phyloP scores from a whole-genome alignment of 2,797 vertebrate species.

The Xerus rutilus region DNA sequence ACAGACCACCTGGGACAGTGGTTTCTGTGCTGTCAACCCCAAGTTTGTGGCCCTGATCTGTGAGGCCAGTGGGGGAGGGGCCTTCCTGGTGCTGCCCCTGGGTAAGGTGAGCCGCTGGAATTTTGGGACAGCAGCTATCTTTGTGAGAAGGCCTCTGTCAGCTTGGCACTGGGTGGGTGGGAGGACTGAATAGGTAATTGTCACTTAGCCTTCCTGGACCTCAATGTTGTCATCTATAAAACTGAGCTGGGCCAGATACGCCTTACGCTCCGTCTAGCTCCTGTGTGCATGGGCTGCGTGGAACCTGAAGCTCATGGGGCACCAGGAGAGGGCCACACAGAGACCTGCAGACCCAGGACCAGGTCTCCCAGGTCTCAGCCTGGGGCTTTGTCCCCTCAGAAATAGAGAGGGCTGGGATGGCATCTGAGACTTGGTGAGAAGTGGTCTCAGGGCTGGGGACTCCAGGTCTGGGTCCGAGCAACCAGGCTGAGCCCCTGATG shows the following conservation, averaged over 20 bases:
- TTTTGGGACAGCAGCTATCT: background rate
- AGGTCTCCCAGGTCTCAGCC: background rate
- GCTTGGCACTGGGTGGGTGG: background rate
- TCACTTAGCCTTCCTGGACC: background rate
- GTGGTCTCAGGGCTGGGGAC: background rate
- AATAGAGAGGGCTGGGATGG: background rate
- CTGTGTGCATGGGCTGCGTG: background rate
- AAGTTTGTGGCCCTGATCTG: conserved; percentile 96
- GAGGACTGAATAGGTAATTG: background rate
- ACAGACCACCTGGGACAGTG: conserved; percentile 97
- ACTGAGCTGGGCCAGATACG: background rate
- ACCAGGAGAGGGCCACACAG: background rate
- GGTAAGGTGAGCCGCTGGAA: conserved; percentile 89
- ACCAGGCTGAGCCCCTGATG: background rate
- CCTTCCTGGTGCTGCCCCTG: conserved; percentile 94
- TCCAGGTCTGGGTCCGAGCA: background rate
- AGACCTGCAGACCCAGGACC: background rate
- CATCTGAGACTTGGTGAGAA: background rate
- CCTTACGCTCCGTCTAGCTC: background rate
- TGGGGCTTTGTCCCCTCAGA: background rate
- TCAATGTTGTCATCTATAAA: background rate
- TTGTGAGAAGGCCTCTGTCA: background rate
- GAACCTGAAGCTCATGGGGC: conserved; percentile 50
- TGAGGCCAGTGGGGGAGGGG: conserved; percentile 95
- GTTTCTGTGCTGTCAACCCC: conserved; percentile 95